Base-by-base conservation (phyloP, 2,113 vertebrate genomes). In the Lota lota region DNA sequence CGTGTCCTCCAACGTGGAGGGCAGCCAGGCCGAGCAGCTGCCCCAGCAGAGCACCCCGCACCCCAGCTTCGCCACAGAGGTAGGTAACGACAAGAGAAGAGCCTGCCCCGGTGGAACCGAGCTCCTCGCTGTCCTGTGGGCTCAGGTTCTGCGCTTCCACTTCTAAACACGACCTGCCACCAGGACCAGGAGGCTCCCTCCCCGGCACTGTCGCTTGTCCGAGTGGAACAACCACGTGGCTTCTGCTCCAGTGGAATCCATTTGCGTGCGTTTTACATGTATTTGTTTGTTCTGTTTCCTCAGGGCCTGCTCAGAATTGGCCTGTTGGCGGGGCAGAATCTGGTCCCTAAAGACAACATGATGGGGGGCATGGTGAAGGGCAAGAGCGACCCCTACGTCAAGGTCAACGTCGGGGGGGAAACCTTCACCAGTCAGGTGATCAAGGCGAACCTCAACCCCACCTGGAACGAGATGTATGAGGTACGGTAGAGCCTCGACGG, bases 381-480 rank as follows among this genome's bases (percentile, higher is more conserved):
- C 67, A 96, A 96, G 74, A 97, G 95, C 14, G 96, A 98, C 76
- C 95, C 96, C 1, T 98, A 95, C 0, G 92, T 92, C 50, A 92
- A 92, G 66, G 79, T 96, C 17, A 93, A 92, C 66, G 82, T 94
- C 3, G 94, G 94, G 1, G 93, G 93, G 0, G 89, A 88, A 84
- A 93, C 85, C 33, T 95, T 96, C 86, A 93, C 90, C 33, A 98
- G 93, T 69, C 81, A 69, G 1, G 93, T 95, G 0, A 80, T 97
- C 40, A 93, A 94, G 54, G 79, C 88, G 66, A 94, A 94, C 63
- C 93, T 98, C 16, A 96, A 93, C 80, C 95, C 96, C 24, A 92
- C 84, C 22, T 98, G 96, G 96, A 94, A 96, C 14, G 95, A 97
- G 81, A 90, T 94, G 89, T 96, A 94, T 73, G 95, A 96, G 94